Evolutionary conservation across 2,888 invertebrate genomes (phyloP), one percentile per base, ranked within the genome.

Genomic region (Rugalucina vietnamica): DNA sequence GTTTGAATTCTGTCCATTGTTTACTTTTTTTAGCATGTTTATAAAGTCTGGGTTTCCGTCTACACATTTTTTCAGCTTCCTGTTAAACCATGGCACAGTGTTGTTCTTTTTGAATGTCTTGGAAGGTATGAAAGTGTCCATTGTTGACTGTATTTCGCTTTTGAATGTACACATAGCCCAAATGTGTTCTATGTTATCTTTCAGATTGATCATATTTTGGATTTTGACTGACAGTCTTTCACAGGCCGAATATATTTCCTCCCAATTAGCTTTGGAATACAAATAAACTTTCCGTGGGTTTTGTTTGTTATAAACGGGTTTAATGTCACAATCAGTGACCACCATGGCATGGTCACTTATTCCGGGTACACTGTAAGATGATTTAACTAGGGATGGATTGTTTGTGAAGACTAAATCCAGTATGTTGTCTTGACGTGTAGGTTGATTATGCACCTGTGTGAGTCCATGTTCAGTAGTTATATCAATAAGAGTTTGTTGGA

Each of bases 271-370:
- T 71, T 54, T 78, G 4, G 5, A 34, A 21, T 36, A 70, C 24
- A 70, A 32, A 36, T 65, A 39, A 3, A 37, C 29, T 37, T 70
- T 70, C 37, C 71, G 43, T 1, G 37, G 36, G 21, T 69, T 24
- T 43, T 24, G 21, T 5, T 49, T 70, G 39, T 37, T 49, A n/a
- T 39, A 37, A 37, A 32, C 29, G 3, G 71, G 49, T 76, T 21
- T 65, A 43, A 81, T 29, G 27, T 81, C 65, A 34, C 60, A 60
- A 49, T 81, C 71, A 8, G 76, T 71, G 21, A 81, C 72, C 3
- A 76, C 54, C 50, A 76, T 80, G 3, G 43, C 74, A 37, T 80
- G 80, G 34, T 80, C 80, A 54, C 69, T 70, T 5, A 80, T 80
- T 18, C 80, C 74, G 8, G 75, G 74, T 21, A 80, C 60, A 36